Base-by-base conservation (phyloP, 2,888 invertebrate genomes). In the Pseudococcus viburni region DNA sequence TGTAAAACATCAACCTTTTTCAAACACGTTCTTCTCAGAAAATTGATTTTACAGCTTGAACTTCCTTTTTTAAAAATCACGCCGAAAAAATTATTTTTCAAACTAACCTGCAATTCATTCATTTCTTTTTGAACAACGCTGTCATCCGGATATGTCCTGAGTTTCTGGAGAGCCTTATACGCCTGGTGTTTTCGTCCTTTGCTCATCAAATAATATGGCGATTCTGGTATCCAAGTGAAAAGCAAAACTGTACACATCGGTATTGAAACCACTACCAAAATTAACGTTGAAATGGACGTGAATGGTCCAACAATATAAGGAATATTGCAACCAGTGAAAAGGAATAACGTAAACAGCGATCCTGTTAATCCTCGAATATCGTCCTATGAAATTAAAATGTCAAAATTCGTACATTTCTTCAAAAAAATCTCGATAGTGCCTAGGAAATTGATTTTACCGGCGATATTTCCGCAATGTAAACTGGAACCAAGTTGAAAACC, bases 391-490 rank as follows among this genome's bases (percentile, higher is more conserved):
- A 22, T 17, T 15, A 51, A 51, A 51, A 3, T 3, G 3, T 33
- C 26, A 33, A 33, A 33, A 33, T 2, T 33, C 26, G 26, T 51
- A 15, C 51, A 46, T 2, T 26, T 46, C 26, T 33, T 33, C 26
- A 33, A 33, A 33, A 33, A 33, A 33, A 33, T 33, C 26, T 2
- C 26, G 3, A 2, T 33, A 33, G 3, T 33, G 26, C 26, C 26
- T 33, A 33, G 26, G 26, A 33, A 33, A 33, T 33, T 33, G 3
- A 33, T 33, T 33, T 33, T 87, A 46, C 94, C 90, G 96, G 95
- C 7, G 97, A 94, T 83, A 97, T 95, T 92, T 98, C 98, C 68
- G 96, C 96, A 89, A 97, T 94, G 92, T 97, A 98, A 94, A 97
- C 96, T 0, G 97, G 96, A 0, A 95, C 94, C 0, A 95, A 94